Evolutionary conservation across 2,113 vertebrate genomes (phyloP), one percentile per base, ranked within the genome.

Genomic region (Tylochromis polylepis): DNA sequence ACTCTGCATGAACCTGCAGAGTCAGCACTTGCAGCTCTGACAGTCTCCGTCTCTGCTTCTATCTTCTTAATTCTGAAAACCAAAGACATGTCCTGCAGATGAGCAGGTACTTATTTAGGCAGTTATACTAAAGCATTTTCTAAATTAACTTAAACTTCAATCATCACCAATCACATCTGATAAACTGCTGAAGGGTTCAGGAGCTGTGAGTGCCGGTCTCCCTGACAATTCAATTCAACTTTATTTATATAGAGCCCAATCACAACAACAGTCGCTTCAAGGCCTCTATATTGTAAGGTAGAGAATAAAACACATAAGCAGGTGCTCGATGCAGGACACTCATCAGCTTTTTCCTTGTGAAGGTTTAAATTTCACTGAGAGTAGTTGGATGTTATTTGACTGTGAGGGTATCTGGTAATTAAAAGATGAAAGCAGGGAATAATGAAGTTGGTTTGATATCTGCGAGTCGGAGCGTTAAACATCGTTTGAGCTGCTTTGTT

Each of bases 401-500:
- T 27, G 2, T 29, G 41, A 75, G 16, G 67, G 15, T 49, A 29
- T 75, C 24, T 29, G 70, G 18, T 75, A 29, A 24, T 11, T 75
- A 29, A 75, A 51, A 6, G 14, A 46, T 75, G 70, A 75, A 75
- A 75, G 22, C 43, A 46, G 41, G 49, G 41, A 29, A 0, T 29
- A 29, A 49, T 49, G 10, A 27, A 75, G 41, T 29, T 49, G 24
- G 41, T 75, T 29, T 75, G 41, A 51, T 51, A 29, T 49, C 70
- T 51, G 70, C 0, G 0, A 77, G 43, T 75, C 16, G 0, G n/a
- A 70, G 36, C 9, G 62, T 70, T 70, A 70, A 70, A 70, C 62
- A 41, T 36, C 6, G 15, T 49, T 75, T 49, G 3, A 75, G 67
- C 67, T 20, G 18, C 10, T 58, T 56, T 77, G 12, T 43, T 15